Evolutionary conservation across 2,797 vertebrate species (phyloP).

Genomic region (Tinamus major): DNA sequence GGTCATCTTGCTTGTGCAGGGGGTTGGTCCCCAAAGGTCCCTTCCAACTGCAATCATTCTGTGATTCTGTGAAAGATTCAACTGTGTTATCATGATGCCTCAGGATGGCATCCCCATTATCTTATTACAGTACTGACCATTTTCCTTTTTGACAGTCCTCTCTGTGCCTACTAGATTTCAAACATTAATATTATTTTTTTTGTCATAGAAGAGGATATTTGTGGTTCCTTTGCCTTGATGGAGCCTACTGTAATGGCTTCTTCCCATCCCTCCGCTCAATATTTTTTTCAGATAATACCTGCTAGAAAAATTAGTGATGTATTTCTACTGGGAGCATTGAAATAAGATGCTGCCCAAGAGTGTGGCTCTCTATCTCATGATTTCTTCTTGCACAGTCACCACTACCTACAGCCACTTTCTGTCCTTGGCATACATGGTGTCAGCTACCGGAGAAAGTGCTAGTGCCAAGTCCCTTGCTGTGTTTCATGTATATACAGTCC

Average conservation of each 20-base stretch:
- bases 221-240: background rate
- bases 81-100: background rate
- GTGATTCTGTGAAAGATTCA: background rate
- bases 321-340: background rate
- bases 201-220: background rate
- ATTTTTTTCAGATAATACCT: background rate
- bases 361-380: background rate
- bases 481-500: background rate
- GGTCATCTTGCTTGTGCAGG: too few relatives aligned
- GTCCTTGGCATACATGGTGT: background rate
- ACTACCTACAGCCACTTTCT: background rate
- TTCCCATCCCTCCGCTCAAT: background rate
- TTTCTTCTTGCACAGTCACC: background rate
- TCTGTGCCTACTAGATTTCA: background rate
- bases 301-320: background rate
- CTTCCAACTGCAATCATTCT: too few relatives aligned
- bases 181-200: background rate
- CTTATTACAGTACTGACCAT: background rate
- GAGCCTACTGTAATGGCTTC: background rate
- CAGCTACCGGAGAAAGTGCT: background rate
- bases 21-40: too few relatives aligned
- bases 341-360: background rate
- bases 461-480: background rate
- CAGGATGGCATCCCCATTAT: background rate
- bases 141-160: background rate